Evolutionary conservation across 2,113 vertebrate genomes (phyloP).

Genomic region (Stomatorhinus ivindoensis): DNA sequence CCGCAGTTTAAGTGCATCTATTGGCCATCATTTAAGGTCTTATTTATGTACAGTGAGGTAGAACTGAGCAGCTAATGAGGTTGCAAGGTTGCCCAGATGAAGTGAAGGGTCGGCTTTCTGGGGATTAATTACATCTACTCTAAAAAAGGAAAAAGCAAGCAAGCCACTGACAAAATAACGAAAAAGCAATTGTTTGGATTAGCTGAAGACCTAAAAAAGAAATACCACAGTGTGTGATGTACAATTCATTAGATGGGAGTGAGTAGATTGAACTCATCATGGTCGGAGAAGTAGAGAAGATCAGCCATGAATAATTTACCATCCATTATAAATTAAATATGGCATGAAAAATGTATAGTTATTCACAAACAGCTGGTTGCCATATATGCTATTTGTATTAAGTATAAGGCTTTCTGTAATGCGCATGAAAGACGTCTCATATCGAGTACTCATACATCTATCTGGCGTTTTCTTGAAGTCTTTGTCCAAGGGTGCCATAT

Average conservation of each 20-base stretch:
- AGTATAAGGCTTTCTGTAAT: not conserved
- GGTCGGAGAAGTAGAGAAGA: conserved; percentile 53
- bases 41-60: conserved; percentile 24
- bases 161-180: conserved; percentile 37
- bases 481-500: not conserved
- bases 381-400: conserved; percentile 20
- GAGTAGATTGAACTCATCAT: conserved; percentile 27
- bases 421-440: too few relatives aligned
- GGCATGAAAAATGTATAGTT: conserved; percentile 56
- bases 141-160: not conserved
- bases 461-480: not conserved
- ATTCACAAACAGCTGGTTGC: conserved; percentile 42
- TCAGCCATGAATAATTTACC: conserved; percentile 62
- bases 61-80: conserved; percentile 13
- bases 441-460: not conserved
- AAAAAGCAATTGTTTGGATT: conserved; percentile 43
- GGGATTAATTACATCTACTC: conserved; percentile 56
- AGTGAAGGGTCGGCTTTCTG: conserved; percentile 38
- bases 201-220: conserved; percentile 23
- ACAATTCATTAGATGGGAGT: conserved; percentile 1
- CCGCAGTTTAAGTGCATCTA: not conserved
- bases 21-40: conserved; percentile 19
- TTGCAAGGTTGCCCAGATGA: conserved; percentile 13
- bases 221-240: not conserved
- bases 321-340: conserved; percentile 59